Evolutionary conservation across 2,797 vertebrate genomes (phyloP), one percentile per base, ranked within the genome.

Genomic region (Antrozous pallidus): DNA sequence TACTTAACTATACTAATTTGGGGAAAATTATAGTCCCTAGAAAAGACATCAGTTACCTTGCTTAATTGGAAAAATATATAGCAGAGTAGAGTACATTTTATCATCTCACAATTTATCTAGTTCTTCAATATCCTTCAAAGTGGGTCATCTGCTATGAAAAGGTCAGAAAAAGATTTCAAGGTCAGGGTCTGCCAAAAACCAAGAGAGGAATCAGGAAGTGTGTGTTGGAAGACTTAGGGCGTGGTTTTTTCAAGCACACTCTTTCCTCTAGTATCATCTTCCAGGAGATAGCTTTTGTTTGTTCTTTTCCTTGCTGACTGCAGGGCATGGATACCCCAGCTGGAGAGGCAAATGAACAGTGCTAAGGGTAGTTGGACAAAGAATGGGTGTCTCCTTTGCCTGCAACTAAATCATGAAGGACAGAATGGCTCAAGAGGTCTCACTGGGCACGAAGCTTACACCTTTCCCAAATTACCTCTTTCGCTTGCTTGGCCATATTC

Each of bases 121-220:
- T 63, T 73, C 38, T 73, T 83, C 40, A 65, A 0, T 45, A 69
- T 71, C 83, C 36, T 42, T 63, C 49, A 40, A 58, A 77, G 26
- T 61, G 40, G 42, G 11, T 40, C 79, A 80, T 20, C 11, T 20
- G 77, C 80, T 88, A 13, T 90, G 51, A 74, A 61, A 82, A 61
- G 65, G 45, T 90, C 7, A 38, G 28, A 28, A 70, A 88, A 83
- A 56, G 12, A 17, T 84, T 89, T 89, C 69, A 81, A 93, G 56
- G 31, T 20, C 42, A 81, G n/a, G 14, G 18, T 11, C 38, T 45
- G 11, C 31, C 54, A 84, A 45, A 79, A 93, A 1, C 6, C 45
- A 14, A 0, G 8, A 10, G 42, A 79, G 42, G 33, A 91, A 5
- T 18, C 1, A 28, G 28, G 47, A 24, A 63, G 20, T 13, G 1